Base-by-base conservation (phyloP, 2,113 vertebrate species). In the Ictalurus furcatus region DNA sequence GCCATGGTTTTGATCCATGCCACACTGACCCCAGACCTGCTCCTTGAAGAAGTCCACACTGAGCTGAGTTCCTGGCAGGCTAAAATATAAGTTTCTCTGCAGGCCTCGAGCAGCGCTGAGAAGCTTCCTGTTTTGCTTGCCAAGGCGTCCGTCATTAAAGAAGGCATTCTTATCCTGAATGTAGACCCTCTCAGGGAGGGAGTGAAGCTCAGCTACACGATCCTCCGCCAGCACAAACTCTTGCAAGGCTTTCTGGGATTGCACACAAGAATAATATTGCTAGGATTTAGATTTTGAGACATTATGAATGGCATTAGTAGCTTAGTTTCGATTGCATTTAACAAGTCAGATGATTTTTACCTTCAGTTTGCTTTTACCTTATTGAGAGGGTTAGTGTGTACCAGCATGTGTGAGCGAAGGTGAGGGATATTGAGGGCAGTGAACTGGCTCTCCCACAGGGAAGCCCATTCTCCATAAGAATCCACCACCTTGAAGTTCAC, bases 391-490 rank as follows among this genome's bases (percentile, higher is more conserved):
- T 96, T 95, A 0, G 96, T 95, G 94, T 96, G 96, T 56, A 96
- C 96, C 80, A 96, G 91, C 1, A 93, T 92, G 91, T 96, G 96
- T 71, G 96, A 96, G 91, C 96, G 95, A n/a, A 96, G 94, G 30
- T 96, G 96, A 84, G 94, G 92, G 91, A 96, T 96, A 88, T 93
- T 94, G 52, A 96, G 92, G 17, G 95, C 93, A 14, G 91, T 87
- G 89, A 96, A 96, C 93, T 96, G 96, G 30, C 95, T 95, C 90
- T 94, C 92, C 96, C 96, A 96, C 84, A 96, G 91, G 34, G 89
- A 34, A 0, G 93, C 79, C 96, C 96, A 96, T 85, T 92, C 92
- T 28, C 96, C 96, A 21, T 96, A 96, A 6, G 94, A 90, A 73
- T 96, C 96, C 23, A 96, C 94, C 78, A 95, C 96, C 76, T 69